Percentiles rank a stretch among this genome's conserved stretches.
These are phyloP conservation scores for Planococcus citri DNA, from an alignment of 1,140 invertebrate species.

Conservation along the genomic window DNA sequence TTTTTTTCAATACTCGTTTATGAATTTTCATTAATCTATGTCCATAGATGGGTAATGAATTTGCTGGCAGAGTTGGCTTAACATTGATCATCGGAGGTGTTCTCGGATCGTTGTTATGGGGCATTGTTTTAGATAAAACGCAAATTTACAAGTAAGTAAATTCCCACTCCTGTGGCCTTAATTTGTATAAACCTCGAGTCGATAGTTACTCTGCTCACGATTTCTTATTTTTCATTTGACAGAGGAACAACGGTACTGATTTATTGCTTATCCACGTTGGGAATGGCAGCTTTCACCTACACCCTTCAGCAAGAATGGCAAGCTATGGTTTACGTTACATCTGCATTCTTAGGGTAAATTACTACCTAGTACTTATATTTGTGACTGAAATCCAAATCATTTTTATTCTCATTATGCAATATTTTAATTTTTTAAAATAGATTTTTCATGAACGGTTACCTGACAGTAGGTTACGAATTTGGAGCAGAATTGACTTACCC, in stretches of 20 bases:
- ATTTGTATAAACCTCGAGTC: not conserved
- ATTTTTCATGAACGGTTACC: conserved; percentile 65
- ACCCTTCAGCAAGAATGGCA: conserved; percentile 52
- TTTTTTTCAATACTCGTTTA: conserved; percentile 33
- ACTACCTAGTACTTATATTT: not conserved
- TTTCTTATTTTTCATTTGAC: conserved; percentile 31
- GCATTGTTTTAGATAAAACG: conserved; percentile 70
- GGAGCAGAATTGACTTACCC: conserved; percentile 90
- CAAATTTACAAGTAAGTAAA: conserved; percentile 66
- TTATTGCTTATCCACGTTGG: conserved; percentile 65
- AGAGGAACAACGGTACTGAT: conserved; percentile 75
- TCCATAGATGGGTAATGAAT: conserved; percentile 46
- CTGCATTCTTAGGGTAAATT: conserved; percentile 58
- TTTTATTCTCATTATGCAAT: too few species aligned
- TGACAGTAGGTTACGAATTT: conserved; percentile 92
- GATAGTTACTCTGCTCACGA: too few species aligned
- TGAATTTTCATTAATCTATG: too few species aligned
- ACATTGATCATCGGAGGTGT: conserved; percentile 78
- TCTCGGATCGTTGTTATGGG: conserved; percentile 72
- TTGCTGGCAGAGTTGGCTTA: conserved; percentile 73
- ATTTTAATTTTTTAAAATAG: too few species aligned
- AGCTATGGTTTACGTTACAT: conserved; percentile 61
- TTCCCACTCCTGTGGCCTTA: not conserved
- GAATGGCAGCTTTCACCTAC: conserved; percentile 78
- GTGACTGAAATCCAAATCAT: too few species aligned